Percentiles rank a stretch among this genome's conserved stretches.
Conservation (phyloP, 2,797 vertebrate species). For the Sorex maritimensis region DNA sequence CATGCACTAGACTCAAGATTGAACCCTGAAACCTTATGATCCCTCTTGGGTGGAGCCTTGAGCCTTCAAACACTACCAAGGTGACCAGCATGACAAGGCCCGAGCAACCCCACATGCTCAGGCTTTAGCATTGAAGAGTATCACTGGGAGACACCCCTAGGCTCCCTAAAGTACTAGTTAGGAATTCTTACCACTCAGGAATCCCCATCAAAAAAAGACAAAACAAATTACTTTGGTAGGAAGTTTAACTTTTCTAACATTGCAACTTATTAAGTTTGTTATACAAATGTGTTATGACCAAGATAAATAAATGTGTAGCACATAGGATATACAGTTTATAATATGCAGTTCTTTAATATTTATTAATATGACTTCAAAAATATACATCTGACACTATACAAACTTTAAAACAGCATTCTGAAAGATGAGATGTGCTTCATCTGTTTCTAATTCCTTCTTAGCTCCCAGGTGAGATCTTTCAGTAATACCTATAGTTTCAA, state of each 20-base stretch:
- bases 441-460: neutral
- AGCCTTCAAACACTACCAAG: too few species aligned
- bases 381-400: neutral
- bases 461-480: neutral
- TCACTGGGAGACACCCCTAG: too few species aligned
- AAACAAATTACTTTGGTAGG: too few species aligned
- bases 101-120: too few species aligned
- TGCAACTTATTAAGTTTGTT: neutral
- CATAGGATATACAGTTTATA: neutral
- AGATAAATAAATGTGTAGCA: neutral
- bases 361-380: neutral
- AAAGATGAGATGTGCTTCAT: neutral
- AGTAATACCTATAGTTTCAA: neutral
- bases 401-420: neutral
- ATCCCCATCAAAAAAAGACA: neutral
- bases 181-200: neutral
- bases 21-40: too few species aligned
- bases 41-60: too few species aligned
- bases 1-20: too few species aligned
- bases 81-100: too few species aligned
- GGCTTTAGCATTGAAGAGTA: too few species aligned
- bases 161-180: too few species aligned
- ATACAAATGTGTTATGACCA: neutral
- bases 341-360: neutral
- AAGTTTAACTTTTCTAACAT: neutral